phyloP scores from a whole-genome alignment of 1,140 invertebrate genomes.

The Drosophila hydei region DNA sequence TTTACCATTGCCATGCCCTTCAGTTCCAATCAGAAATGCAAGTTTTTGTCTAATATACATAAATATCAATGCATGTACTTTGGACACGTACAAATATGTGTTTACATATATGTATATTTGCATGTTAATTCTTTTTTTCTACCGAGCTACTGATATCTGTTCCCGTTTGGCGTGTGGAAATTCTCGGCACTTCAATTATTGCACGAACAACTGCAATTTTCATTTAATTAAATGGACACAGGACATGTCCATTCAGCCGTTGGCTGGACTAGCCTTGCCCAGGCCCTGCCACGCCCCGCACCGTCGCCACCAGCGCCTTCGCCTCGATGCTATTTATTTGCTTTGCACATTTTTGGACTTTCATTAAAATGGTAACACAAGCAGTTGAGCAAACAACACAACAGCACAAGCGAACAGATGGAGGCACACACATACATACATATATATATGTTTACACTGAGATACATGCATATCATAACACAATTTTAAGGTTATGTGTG shows the following conservation, averaged over 20 bases:
- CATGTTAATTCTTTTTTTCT: not conserved
- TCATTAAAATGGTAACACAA: constrained; percentile 58
- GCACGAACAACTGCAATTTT: constrained; percentile 40
- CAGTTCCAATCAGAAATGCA: not conserved
- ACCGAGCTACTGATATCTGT: not conserved
- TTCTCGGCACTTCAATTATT: constrained; percentile 26
- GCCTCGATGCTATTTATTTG: constrained; percentile 40
- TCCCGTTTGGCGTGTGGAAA: constrained; percentile 1
- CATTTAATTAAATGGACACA: constrained; percentile 62
- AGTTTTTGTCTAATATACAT: not conserved
- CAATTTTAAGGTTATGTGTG: constrained; percentile 11
- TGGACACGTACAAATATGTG: not conserved
- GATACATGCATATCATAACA: constrained; percentile 5
- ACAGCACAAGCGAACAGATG: constrained; percentile 8
- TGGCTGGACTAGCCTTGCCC: not conserved
- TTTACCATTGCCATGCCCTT: not conserved
- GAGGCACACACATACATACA: not conserved
- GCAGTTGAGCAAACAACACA: constrained; percentile 39
- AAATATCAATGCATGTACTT: not conserved
- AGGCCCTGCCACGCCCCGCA: not conserved
- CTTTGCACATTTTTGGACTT: constrained; percentile 42
- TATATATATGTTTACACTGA: constrained; percentile 2
- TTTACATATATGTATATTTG: not conserved
- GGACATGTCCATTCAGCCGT: not conserved
- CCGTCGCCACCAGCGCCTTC: not conserved